Evolutionary conservation across 1,140 invertebrate genomes (phyloP), one percentile per base, ranked within the genome.

Genomic region (Ladona fulva): DNA sequence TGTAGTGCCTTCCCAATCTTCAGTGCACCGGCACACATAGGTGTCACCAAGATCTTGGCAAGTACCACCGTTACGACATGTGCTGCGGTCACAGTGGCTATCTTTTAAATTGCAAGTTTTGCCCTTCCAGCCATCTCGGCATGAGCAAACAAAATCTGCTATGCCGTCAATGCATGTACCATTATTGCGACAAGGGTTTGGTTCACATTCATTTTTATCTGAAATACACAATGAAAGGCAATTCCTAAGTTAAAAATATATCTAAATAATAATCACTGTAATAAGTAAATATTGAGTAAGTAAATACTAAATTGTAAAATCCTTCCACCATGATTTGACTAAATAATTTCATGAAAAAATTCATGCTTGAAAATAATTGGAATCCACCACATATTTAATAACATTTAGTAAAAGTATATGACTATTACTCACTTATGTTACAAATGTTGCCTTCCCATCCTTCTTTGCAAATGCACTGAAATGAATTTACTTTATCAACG

Each of bases 121-220:
- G 6, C 92, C 94, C 85, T 93, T 92, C 92, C 92, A 93, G n/a
- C 90, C 91, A 78, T 90, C 89, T 76, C 88, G 85, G 42, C 84
- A 85, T 11, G 81, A 79, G 78, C 84, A 85, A 1, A 78, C 80
- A 74, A 81, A 82, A 74, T 81, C 80, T 0, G 79, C 80, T 16
- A 81, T 78, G 16, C 79, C 79, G 86, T 97, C 94, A 59, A 90
- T 86, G 82, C 93, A 95, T 19, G 84, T 89, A 79, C 95, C 92
- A 59, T 90, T 89, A 80, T 86, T 86, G 14, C 88, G 84, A 83
- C 95, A 97, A 0, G 95, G 94, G 81, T 88, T 89, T 77, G 90
- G 91, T 77, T 92, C 91, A 85, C 95, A 97, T 84, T 97, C 96
- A 84, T 97, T 93, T 12, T 94, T 97, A 87, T 97, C 95, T 16